These are phyloP conservation scores for Cephalopterus ornatus DNA, from an alignment of 2,113 vertebrate genomes.

Conservation along the genomic window DNA sequence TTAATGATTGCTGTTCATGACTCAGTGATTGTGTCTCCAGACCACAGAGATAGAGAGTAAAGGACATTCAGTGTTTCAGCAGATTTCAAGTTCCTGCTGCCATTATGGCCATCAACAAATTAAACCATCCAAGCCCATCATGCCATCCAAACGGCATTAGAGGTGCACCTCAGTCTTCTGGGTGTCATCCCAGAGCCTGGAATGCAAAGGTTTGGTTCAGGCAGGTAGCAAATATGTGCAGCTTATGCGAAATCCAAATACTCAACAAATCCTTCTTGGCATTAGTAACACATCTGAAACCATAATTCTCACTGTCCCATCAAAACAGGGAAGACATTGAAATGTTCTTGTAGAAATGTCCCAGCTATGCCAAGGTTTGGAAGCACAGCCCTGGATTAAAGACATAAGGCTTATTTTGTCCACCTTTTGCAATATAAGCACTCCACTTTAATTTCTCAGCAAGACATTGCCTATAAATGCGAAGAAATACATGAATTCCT, in stretches of 20 bases:
- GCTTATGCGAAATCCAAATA: background rate
- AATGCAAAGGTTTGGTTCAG: background rate
- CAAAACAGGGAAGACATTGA: background rate
- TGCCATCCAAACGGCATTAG: background rate
- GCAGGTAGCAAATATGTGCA: background rate
- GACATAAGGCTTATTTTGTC: background rate
- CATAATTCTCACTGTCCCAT: background rate
- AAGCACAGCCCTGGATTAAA: background rate
- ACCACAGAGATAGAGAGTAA: slow-evolving; percentile 11
- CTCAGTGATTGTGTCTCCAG: slow-evolving; percentile 3
- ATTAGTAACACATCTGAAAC: background rate
- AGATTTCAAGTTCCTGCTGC: background rate
- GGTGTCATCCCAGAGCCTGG: background rate
- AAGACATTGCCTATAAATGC: background rate
- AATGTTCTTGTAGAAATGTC: background rate
- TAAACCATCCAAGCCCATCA: background rate
- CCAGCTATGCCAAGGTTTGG: background rate
- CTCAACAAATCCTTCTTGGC: background rate
- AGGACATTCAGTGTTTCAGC: background rate
- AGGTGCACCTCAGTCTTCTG: background rate
- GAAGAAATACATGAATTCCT: background rate
- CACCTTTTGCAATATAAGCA: background rate
- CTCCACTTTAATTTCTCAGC: background rate
- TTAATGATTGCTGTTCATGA: slow-evolving; percentile 28
- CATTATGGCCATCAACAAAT: background rate